Conservation (phyloP, 2,113 vertebrate genomes). For the Lates calcarifer region DNA sequence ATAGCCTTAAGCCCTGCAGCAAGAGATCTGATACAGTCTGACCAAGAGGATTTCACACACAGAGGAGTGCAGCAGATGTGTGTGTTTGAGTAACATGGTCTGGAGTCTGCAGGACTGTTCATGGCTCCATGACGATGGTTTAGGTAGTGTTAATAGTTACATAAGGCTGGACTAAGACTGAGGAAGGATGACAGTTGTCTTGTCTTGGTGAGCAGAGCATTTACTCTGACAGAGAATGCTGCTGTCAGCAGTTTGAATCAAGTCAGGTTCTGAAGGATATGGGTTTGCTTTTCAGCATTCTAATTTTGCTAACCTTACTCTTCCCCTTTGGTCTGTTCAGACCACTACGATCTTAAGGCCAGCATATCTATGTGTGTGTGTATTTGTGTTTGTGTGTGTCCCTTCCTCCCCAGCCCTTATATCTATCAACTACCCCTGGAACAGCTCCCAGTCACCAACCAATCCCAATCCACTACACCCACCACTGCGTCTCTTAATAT, state of each 20-base stretch:
- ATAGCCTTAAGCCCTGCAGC: constrained; percentile 36
- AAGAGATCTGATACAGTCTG: constrained; percentile 49
- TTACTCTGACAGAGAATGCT: constrained; percentile 49
- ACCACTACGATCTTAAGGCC: constrained; percentile 52
- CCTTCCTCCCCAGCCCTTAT: background rate
- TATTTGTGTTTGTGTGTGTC: constrained; percentile 13
- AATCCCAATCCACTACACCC: background rate
- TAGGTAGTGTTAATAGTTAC: constrained; percentile 19
- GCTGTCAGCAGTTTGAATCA: constrained; percentile 65
- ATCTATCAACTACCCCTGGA: constrained; percentile 5
- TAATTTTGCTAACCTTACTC: constrained; percentile 45
- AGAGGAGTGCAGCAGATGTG: constrained; percentile 13
- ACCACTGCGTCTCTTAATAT: constrained; percentile 6
- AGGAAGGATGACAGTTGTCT: constrained; percentile 8
- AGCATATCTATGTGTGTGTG: background rate
- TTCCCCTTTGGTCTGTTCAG: constrained; percentile 4
- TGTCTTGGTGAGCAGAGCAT: constrained; percentile 31
- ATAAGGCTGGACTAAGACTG: constrained; percentile 15
- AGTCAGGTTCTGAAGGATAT: constrained; percentile 51
- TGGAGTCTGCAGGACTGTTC: constrained; percentile 38
- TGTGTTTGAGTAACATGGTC: constrained; percentile 38
- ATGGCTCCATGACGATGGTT: constrained; percentile 11
- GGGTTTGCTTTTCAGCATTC: constrained; percentile 56
- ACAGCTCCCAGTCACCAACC: background rate
- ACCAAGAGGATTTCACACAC: constrained; percentile 22